Evolutionary conservation across 2,113 vertebrate species (phyloP).

Genomic region (Lathamus discolor): DNA sequence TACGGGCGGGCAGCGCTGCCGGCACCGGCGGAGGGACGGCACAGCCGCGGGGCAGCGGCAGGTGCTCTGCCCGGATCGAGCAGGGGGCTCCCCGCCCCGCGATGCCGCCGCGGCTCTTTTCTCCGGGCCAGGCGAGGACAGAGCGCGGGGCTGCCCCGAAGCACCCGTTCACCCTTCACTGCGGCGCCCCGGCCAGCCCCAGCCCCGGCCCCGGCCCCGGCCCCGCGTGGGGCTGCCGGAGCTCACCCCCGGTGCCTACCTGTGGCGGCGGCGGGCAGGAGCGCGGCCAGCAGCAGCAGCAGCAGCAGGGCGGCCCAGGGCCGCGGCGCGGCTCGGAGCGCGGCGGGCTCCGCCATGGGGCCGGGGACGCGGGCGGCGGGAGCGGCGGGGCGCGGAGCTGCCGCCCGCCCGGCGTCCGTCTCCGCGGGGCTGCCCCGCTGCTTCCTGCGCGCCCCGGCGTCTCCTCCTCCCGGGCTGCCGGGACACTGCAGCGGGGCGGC

Average conservation of each 20-base stretch:
- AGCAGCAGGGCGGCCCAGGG: constrained; percentile 53
- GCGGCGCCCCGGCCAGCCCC: not conserved
- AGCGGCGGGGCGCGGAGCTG: too few relatives aligned
- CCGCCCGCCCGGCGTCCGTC: too few relatives aligned
- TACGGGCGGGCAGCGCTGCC: not conserved
- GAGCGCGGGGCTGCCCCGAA: not conserved
- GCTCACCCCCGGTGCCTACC: constrained; percentile 36
- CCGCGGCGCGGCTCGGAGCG: not conserved
- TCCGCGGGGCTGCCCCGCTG: too few relatives aligned
- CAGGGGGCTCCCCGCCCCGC: not conserved
- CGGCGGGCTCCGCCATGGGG: constrained; percentile 52
- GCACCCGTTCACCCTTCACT: not conserved
- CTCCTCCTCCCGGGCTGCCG: too few relatives aligned
- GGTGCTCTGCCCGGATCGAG: not conserved
- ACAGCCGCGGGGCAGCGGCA: not conserved
- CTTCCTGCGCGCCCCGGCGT: too few relatives aligned
- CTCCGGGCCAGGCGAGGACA: not conserved
- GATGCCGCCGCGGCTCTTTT: not conserved
- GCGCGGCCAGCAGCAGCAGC: constrained; percentile 43
- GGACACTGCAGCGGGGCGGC: too few relatives aligned
- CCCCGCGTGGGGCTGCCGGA: not conserved
- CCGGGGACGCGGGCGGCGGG: not conserved
- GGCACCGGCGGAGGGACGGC: not conserved
- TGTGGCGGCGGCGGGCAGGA: constrained; percentile 43
- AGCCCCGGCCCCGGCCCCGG: too few relatives aligned